Evolutionary conservation across 2,113 vertebrate genomes (phyloP).

Genomic region (Cebus imitator): DNA sequence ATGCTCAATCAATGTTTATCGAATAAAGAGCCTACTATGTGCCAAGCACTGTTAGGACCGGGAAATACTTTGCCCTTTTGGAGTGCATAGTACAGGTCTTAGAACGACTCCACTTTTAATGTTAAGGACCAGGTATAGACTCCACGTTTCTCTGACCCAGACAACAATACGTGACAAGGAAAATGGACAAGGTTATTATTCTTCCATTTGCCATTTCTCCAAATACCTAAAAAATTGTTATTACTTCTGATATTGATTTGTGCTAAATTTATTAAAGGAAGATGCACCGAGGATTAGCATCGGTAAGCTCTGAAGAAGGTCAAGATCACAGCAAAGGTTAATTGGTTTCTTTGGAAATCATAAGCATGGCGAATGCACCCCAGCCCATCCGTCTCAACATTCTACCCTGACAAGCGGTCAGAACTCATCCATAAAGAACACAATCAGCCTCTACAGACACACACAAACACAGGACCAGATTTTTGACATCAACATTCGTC

Average conservation of each 20-base stretch:
- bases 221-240: slow-evolving; percentile 31
- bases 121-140: background rate
- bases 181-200: background rate
- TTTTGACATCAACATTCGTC: background rate
- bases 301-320: slow-evolving; percentile 41
- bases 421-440: accelerated
- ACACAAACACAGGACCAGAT: background rate
- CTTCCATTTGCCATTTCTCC: slow-evolving; percentile 9
- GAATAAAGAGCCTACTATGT: background rate
- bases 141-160: background rate
- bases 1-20: background rate
- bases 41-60: too few relatives aligned
- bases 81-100: accelerated
- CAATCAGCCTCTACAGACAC: too few relatives aligned
- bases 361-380: accelerated
- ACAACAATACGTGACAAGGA: background rate
- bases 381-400: background rate
- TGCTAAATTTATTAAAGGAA: slow-evolving; percentile 58
- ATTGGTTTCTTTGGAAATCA: background rate
- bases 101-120: background rate
- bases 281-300: background rate
- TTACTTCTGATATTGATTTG: slow-evolving; percentile 47
- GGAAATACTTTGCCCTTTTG: background rate
- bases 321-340: slow-evolving; percentile 40
- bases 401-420: background rate